Evolutionary conservation across 2,888 invertebrate genomes (phyloP), one percentile per base, ranked within the genome.

Genomic region (Andrena marginata): DNA sequence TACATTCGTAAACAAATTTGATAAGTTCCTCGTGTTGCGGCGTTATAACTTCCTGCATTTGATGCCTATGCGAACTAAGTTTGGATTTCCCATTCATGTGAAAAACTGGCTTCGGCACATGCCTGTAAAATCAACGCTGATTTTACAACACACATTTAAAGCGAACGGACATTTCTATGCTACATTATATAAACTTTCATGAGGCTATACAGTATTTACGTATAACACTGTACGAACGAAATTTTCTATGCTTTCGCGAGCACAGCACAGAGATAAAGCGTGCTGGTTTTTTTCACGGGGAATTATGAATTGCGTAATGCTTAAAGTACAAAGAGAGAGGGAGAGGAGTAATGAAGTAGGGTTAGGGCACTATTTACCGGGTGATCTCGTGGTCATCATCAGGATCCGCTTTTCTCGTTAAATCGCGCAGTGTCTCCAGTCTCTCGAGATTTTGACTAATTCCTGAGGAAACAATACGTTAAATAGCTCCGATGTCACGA

Each of bases 1-100:
- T 95, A 98, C 98, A 97, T 94, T 97, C 97, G 94, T 97, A 96
- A 91, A 98, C 97, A 94, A 96, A 98, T 95, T 96, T 96, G 92
- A 98, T 97, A 87, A 98, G 96, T 95, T 98, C 98, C 93, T 98
- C 97, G 93, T 98, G 98, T 91, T 98, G 97, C 75, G 97, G 98
- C 79, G 96, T 96, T 85, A 96, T 95, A 68, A 94, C 94, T 93
- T 96, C 96, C 86, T 96, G 94, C 94, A 96, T 94, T 94, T 95
- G 92, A 90, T 95, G 95, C 94, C 93, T 95, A 94, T 93, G 96
- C 92, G 95, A 95, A 95, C 94, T 95, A 95, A 94, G 95, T 94
- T 95, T 96, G 92, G 96, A 95, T 94, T 95, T 96, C 84, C 96
- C 95, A 94, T 96, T 96, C 94, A 96, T 96, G 94, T 97, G 97